phyloP scores from a whole-genome alignment of 2,797 vertebrate species.

The Neosilurus mollespiculum region DNA sequence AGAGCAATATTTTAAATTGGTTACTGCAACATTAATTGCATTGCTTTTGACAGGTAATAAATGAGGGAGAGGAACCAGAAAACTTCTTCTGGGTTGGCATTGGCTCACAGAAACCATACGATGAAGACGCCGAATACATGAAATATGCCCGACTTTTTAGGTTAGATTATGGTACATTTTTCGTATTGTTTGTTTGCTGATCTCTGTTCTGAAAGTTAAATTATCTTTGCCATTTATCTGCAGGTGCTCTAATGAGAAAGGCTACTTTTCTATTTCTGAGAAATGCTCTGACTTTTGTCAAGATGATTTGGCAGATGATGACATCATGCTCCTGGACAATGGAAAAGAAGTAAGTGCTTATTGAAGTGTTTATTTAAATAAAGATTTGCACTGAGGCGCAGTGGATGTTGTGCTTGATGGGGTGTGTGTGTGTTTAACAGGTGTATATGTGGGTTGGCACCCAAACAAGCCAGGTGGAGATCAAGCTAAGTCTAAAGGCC shows the following conservation, averaged over 20 bases:
- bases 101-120: conserved; percentile 88
- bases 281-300: conserved; percentile 99
- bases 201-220: neutral
- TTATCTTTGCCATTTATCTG: neutral
- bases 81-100: conserved; percentile 99
- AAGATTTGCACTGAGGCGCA: neutral
- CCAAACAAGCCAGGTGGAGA: conserved; percentile 98
- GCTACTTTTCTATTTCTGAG: conserved; percentile 94
- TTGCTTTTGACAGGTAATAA: conserved; percentile 82
- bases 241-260: conserved; percentile 98
- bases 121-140: conserved; percentile 96
- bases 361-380: neutral
- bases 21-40: neutral
- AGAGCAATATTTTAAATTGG: neutral
- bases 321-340: conserved; percentile 97
- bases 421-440: conserved; percentile 63
- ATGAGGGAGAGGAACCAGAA: conserved; percentile 94
- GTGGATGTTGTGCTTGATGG: conserved; percentile 6
- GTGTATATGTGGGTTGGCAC: conserved; percentile 99
- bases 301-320: conserved; percentile 94
- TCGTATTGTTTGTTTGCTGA: neutral
- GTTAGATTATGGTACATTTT: conserved; percentile 60
- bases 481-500: conserved; percentile 95
- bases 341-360: conserved; percentile 81
- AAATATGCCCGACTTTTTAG: conserved; percentile 93